A percentile compares a stretch with the other conserved stretches of the same genome.
phyloP scores from a whole-genome alignment of 2,797 vertebrate species.

The Aphelocoma californica region DNA sequence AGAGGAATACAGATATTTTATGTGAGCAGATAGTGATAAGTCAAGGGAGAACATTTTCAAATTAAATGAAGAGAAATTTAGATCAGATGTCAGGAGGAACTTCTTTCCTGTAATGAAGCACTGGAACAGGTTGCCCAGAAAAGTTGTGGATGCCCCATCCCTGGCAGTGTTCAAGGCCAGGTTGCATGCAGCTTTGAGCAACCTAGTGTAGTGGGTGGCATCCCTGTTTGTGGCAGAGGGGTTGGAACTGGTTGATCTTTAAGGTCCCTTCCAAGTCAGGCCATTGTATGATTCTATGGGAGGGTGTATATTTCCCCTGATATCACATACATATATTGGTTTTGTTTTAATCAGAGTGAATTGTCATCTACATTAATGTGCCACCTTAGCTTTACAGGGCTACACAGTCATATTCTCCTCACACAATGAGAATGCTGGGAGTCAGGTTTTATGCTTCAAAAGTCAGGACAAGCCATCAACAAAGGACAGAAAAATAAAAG shows the following conservation, averaged over 20 bases:
- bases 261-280: neutral
- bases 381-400: neutral
- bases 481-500: neutral
- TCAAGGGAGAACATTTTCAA: neutral
- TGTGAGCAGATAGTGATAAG: neutral
- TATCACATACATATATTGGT: neutral
- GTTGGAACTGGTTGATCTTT: neutral
- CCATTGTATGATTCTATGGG: neutral
- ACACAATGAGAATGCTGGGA: neutral
- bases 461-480: neutral
- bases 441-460: neutral
- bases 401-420: neutral
- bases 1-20: neutral
- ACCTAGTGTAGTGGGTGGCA: neutral
- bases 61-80: neutral
- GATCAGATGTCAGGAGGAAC: neutral
- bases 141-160: neutral
- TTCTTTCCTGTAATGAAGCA: neutral
- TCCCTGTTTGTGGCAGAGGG: neutral
- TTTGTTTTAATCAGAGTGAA: neutral
- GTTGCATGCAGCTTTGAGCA: neutral
- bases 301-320: neutral
- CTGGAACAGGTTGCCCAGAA: neutral
- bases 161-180: neutral
- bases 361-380: neutral